Percentiles rank a stretch among this genome's conserved stretches.
phyloP scores from a whole-genome alignment of 2,888 invertebrate genomes.

The Meiosimyza decipiens region DNA sequence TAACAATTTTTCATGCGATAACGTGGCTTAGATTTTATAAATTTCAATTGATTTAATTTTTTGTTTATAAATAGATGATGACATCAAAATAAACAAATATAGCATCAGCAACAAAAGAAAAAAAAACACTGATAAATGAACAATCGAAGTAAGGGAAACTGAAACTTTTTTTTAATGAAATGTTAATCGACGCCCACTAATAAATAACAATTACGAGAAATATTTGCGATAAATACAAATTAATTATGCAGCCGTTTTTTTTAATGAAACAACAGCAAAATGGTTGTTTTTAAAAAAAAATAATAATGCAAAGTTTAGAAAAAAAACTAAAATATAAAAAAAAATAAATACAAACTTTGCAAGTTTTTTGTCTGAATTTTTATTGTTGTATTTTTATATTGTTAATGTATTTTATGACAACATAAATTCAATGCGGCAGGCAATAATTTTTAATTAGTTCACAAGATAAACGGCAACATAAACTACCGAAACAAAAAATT shows the following conservation, averaged over 20 bases:
- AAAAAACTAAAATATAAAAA: no score
- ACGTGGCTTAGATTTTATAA: no score
- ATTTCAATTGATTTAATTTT: no score
- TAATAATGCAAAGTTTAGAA: not conserved
- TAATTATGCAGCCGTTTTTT: constrained; percentile 10
- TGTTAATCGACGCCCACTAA: constrained; percentile 34
- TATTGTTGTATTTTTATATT: constrained; percentile 5
- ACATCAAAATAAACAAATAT: no score
- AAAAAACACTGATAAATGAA: not conserved
- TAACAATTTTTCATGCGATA: no score
- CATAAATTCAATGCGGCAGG: constrained; percentile 29
- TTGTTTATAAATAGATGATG: no score
- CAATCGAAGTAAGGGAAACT: no score
- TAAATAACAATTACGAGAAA: constrained; percentile 33
- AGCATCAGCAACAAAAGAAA: not conserved
- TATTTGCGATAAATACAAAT: constrained; percentile 7
- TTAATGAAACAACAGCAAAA: not conserved
- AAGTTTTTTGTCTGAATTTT: not conserved
- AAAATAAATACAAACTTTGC: not conserved
- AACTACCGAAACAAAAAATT: constrained; percentile 34
- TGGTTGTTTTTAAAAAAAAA: no score
- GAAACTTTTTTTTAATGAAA: not conserved
- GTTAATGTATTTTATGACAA: constrained; percentile 32
- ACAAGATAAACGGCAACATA: constrained; percentile 31
- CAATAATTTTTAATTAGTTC: constrained; percentile 40